Percentiles rank a stretch among this genome's conserved stretches.
Evolutionary conservation across 2,113 vertebrate species (phyloP).

Genomic region (Neogobius melanostomus): DNA sequence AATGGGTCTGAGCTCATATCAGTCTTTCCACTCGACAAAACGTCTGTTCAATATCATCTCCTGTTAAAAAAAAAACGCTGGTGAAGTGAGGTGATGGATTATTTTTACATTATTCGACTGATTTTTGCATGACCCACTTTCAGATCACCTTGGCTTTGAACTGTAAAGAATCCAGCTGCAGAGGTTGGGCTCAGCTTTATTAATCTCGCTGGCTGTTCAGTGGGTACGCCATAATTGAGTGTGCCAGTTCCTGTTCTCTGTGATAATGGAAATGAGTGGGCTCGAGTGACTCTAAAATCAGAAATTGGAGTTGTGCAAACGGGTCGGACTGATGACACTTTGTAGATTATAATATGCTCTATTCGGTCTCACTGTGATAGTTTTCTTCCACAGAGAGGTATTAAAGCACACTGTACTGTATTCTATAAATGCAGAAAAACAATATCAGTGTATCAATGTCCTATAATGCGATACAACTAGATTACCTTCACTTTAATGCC

Average conservation of each 20-base stretch:
- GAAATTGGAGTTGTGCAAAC: neutral
- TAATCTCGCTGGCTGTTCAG: conserved; percentile 16
- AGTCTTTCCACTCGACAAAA: too few species aligned
- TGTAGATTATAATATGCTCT: conserved; percentile 27
- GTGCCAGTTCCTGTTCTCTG: conserved; percentile 18
- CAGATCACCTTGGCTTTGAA: neutral
- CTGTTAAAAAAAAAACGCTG: too few species aligned
- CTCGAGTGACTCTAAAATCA: neutral
- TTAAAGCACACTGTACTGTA: too few species aligned
- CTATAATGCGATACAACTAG: too few species aligned
- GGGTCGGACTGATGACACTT: conserved; percentile 30
- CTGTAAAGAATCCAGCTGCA: neutral
- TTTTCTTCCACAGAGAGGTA: neutral
- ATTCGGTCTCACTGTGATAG: conserved; percentile 1
- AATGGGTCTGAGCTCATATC: too few species aligned
- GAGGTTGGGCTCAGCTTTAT: conserved; percentile 25
- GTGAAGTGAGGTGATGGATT: neutral
- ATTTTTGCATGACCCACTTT: neutral
- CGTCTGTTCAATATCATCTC: too few species aligned
- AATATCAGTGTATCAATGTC: too few species aligned
- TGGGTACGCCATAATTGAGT: conserved; percentile 3
- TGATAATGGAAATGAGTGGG: conserved; percentile 18
- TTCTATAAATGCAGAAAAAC: too few species aligned
- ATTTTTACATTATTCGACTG: neutral
- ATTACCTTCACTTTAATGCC: too few species aligned